Percentiles rank a stretch among this genome's conserved stretches.
Evolutionary conservation across 2,113 vertebrate genomes (phyloP).

Genomic region (Peromyscus californicus): DNA sequence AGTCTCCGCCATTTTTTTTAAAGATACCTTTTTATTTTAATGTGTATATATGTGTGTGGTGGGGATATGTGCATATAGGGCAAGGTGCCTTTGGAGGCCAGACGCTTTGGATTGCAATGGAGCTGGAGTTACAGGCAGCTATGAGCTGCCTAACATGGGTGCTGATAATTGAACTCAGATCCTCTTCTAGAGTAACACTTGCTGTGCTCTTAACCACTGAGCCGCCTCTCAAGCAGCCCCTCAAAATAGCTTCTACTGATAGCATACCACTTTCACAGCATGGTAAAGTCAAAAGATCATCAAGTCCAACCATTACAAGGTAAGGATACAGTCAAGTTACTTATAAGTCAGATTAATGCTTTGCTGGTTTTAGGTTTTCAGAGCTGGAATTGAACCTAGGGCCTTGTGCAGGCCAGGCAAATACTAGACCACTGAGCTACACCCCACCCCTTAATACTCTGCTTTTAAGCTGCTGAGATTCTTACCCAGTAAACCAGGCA

Average conservation of each 20-base stretch:
- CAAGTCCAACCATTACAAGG: neutral
- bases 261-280: neutral
- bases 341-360: neutral
- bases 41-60: neutral
- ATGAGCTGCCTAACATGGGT: neutral
- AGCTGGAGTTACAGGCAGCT: neutral
- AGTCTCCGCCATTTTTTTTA: neutral
- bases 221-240: neutral
- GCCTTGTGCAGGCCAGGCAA: neutral
- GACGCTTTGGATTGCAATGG: too few relatives aligned
- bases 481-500: neutral
- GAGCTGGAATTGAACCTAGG: neutral
- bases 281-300: neutral
- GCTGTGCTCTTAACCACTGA: too few relatives aligned
- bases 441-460: neutral
- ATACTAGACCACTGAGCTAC: neutral
- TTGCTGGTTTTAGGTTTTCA: neutral
- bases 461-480: slow-evolving; percentile 33
- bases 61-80: too few relatives aligned
- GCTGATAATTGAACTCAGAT: neutral
- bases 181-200: neutral
- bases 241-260: neutral
- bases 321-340: neutral
- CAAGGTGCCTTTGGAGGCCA: neutral
- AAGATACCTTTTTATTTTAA: neutral